Percentiles rank a stretch among this genome's conserved stretches.
phyloP scores from a whole-genome alignment of 2,797 vertebrate species.

The Sebastes vulpes region DNA sequence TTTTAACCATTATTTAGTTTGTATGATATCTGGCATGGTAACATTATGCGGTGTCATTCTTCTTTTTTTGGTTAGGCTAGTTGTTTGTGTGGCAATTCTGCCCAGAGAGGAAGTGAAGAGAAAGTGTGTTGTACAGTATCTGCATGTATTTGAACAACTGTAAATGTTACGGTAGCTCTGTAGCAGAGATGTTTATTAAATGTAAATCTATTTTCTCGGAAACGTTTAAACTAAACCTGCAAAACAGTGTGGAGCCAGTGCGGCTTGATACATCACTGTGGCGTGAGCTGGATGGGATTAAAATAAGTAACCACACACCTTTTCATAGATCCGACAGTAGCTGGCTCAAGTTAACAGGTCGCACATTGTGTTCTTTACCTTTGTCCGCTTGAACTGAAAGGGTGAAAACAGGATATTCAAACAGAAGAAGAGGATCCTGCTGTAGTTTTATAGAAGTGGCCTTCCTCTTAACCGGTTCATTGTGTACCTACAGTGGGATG shows the following conservation, averaged over 20 bases:
- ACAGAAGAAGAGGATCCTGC: constrained; percentile 46
- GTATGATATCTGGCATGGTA: constrained; percentile 53
- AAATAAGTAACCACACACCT: constrained; percentile 6
- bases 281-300: constrained; percentile 6
- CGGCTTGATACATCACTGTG: constrained; percentile 47
- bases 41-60: constrained; percentile 52
- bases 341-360: not conserved
- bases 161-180: constrained; percentile 81
- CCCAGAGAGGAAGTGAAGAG: constrained; percentile 42
- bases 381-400: constrained; percentile 25
- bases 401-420: constrained; percentile 32
- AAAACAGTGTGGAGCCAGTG: constrained; percentile 28
- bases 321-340: not conserved
- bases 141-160: constrained; percentile 83
- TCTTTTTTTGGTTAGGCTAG: constrained; percentile 18
- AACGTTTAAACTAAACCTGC: constrained; percentile 54
- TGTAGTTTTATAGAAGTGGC: constrained; percentile 45
- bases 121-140: constrained; percentile 63
- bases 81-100: constrained; percentile 50
- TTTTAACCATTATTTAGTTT: constrained; percentile 65
- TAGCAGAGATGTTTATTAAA: constrained; percentile 77
- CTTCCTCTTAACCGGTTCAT: constrained; percentile 48
- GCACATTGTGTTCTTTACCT: constrained; percentile 14
- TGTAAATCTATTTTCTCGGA: constrained; percentile 74
- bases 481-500: constrained; percentile 19